Evolutionary conservation across 2,888 invertebrate genomes (phyloP).

Genomic region (Ditylenchus weischeri): DNA sequence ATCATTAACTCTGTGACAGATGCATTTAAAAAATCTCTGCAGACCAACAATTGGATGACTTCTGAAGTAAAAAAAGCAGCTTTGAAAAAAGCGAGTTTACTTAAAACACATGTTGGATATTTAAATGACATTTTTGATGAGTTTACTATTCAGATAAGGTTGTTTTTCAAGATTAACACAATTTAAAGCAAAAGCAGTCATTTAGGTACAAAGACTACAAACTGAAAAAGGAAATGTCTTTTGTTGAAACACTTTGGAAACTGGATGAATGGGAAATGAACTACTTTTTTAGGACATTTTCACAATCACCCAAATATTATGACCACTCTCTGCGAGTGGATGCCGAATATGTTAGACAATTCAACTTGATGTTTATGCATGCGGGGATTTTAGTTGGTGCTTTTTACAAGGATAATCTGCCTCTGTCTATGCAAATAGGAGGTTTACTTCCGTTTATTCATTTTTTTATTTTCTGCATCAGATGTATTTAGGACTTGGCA

Average conservation of each 20-base stretch:
- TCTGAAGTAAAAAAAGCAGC: neutral
- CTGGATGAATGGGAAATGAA: constrained; percentile 2
- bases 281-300: neutral
- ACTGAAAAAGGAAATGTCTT: neutral
- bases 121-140: constrained; percentile 5
- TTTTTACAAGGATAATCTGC: neutral
- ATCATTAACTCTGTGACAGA: neutral
- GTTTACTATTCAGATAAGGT: neutral
- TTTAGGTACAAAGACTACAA: constrained; percentile 9
- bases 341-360: neutral
- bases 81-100: neutral
- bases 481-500: neutral
- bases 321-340: neutral
- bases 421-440: neutral
- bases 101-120: constrained; percentile 3
- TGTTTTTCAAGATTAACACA: neutral
- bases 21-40: neutral
- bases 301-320: neutral
- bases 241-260: neutral
- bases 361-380: neutral
- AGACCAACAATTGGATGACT: neutral
- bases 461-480: too few species aligned
- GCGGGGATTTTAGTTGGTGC: neutral
- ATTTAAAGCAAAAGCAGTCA: neutral
- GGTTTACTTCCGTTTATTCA: neutral